Evolutionary conservation across 2,888 invertebrate genomes (phyloP).

Genomic region (Lamellibrachia satsuma): DNA sequence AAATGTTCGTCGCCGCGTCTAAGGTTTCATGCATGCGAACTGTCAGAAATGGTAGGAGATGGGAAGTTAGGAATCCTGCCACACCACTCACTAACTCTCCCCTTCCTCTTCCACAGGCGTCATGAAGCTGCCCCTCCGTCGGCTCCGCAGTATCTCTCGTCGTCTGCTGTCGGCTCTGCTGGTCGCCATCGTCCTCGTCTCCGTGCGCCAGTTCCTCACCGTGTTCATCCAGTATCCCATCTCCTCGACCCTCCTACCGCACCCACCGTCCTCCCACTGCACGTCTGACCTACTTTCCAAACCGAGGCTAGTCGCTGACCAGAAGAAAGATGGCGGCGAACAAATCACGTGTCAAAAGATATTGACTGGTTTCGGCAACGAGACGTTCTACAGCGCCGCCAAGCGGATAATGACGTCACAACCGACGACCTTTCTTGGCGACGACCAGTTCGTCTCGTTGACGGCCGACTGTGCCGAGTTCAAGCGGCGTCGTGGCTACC

Average conservation of each 20-base stretch:
- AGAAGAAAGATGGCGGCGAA: not conserved
- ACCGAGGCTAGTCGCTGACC: not conserved
- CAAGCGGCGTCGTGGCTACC: conserved; percentile 29
- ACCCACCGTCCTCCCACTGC: not conserved
- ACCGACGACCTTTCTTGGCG: not conserved
- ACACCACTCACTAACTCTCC: not conserved
- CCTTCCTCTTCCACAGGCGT: not conserved
- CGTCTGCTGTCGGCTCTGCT: not conserved
- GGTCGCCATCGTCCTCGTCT: not conserved
- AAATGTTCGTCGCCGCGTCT: not conserved
- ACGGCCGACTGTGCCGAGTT: conserved; percentile 36
- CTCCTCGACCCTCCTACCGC: not conserved
- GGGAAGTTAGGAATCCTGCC: not conserved
- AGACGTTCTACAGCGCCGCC: not conserved
- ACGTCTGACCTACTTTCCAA: not conserved
- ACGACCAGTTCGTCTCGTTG: conserved; percentile 26
- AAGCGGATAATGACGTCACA: not conserved
- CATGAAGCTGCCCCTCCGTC: not conserved
- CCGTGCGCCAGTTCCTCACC: not conserved
- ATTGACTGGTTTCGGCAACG: not conserved
- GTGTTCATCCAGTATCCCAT: not conserved
- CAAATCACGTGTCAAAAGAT: not conserved
- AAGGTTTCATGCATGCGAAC: not conserved
- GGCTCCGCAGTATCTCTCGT: not conserved
- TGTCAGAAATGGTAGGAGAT: no score